These are phyloP conservation scores for Schizopygopsis malacanthus DNA, from an alignment of 2,797 vertebrate genomes.

Conservation along the genomic window DNA sequence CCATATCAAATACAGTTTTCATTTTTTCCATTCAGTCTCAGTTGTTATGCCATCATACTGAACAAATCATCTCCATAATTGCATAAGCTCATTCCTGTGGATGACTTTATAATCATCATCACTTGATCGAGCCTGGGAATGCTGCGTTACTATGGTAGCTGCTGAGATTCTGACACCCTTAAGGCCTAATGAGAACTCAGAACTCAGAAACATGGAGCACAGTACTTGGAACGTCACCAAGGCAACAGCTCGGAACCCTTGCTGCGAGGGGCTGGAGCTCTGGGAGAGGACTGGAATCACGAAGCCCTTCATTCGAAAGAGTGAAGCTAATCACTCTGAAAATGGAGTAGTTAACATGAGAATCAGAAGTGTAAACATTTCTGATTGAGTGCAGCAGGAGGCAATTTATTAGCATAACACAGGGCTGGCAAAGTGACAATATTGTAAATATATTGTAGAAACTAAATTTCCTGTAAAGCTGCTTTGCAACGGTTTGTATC, in stretches of 20 bases:
- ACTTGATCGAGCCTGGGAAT: slow-evolving; percentile 6
- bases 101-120: slow-evolving; percentile 24
- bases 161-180: slow-evolving; percentile 37
- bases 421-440: not conserved
- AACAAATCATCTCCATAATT: slow-evolving; percentile 23
- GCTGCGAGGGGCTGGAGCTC: slow-evolving; percentile 44
- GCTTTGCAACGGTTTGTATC: no score
- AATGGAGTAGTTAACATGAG: slow-evolving; percentile 45
- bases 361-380: slow-evolving; percentile 26
- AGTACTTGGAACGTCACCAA: slow-evolving; percentile 34
- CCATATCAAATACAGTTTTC: not conserved
- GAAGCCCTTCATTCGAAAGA: slow-evolving; percentile 28
- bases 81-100: slow-evolving; percentile 29
- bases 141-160: slow-evolving; percentile 34
- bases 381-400: not conserved
- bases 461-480: no score
- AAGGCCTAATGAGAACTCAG: slow-evolving; percentile 39
- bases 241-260: slow-evolving; percentile 50
- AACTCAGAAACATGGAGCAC: slow-evolving; percentile 21
- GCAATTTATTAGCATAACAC: slow-evolving; percentile 23
- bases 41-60: not conserved
- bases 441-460: no score
- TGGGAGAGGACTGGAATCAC: slow-evolving; percentile 35
- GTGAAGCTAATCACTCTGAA: slow-evolving; percentile 47
- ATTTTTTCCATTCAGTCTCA: not conserved